Evolutionary conservation across 2,888 invertebrate species (phyloP).

Genomic region (Sussaba pulchella): DNA sequence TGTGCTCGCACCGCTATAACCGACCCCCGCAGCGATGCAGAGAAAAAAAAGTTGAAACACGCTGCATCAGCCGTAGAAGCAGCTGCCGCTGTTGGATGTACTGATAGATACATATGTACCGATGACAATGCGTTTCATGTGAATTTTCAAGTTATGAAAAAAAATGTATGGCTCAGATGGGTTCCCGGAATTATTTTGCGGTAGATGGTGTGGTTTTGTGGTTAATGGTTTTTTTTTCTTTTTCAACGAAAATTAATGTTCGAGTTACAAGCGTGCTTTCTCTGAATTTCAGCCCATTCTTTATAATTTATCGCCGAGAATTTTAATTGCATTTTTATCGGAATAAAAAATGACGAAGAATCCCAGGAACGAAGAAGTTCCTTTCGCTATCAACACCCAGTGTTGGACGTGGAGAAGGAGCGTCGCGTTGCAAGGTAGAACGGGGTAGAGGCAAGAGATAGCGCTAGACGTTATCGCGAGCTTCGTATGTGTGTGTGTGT

Average conservation of each 20-base stretch:
- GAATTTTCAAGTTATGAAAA: no score
- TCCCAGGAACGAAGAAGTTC: slow-evolving; percentile 70
- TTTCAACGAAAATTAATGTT: no score
- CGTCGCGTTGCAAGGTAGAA: slow-evolving; percentile 30
- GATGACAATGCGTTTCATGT: not conserved
- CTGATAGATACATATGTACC: slow-evolving; percentile 37
- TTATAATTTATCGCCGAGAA: slow-evolving; percentile 77
- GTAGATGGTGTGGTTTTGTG: no score
- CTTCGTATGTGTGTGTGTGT: slow-evolving; percentile 52
- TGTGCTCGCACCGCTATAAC: slow-evolving; percentile 44
- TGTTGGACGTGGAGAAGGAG: slow-evolving; percentile 37
- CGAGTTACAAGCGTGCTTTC: no score
- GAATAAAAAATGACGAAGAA: slow-evolving; percentile 79
- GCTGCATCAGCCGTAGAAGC: slow-evolving; percentile 41
- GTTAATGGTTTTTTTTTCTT: no score
- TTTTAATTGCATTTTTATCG: slow-evolving; percentile 82
- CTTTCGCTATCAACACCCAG: slow-evolving; percentile 71
- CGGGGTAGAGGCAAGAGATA: slow-evolving; percentile 53
- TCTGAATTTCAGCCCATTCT: no score
- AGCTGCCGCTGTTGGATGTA: slow-evolving; percentile 42
- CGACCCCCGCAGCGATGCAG: slow-evolving; percentile 52
- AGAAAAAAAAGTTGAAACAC: slow-evolving; percentile 62
- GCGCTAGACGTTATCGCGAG: slow-evolving; percentile 57
- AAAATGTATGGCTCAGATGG: no score
- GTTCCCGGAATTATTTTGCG: no score